A percentile compares a stretch with the other conserved stretches of the same genome.
phyloP scores from a whole-genome alignment of 1,140 invertebrate species.

The Temnothorax curvispinosus region DNA sequence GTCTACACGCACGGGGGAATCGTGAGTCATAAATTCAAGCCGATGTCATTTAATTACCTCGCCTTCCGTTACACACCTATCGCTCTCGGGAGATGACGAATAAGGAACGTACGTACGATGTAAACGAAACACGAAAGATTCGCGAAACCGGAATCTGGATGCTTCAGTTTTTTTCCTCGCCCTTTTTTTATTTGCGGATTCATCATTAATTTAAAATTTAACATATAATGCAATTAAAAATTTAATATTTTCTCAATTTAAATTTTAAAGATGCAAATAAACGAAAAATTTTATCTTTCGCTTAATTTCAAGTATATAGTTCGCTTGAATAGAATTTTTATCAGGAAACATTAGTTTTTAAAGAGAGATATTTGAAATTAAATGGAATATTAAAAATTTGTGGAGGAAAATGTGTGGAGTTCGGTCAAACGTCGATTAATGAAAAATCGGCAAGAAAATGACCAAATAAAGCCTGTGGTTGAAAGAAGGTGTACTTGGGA shows the following conservation, averaged over 20 bases:
- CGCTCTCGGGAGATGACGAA: conserved; percentile 21
- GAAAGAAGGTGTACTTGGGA: conserved; percentile 2
- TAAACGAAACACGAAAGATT: background rate
- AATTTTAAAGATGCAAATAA: background rate
- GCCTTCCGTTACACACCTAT: conserved; percentile 47
- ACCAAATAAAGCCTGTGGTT: background rate
- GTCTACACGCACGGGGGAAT: conserved; percentile 23
- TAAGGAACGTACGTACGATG: background rate
- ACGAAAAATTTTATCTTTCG: background rate
- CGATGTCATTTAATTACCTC: conserved; percentile 54
- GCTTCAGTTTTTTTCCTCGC: background rate
- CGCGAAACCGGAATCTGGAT: background rate
- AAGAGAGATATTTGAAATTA: background rate
- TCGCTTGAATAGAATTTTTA: background rate
- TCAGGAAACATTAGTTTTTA: background rate
- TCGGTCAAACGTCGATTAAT: background rate
- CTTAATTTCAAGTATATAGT: background rate
- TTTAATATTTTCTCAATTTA: background rate
- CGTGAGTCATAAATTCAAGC: conserved; percentile 52
- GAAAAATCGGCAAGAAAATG: background rate
- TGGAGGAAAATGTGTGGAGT: background rate
- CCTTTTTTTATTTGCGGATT: background rate
- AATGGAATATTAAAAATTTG: conserved; percentile 2
- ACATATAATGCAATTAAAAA: background rate
- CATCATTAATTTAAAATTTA: conserved; percentile 8